These are phyloP conservation scores for Thymelicus acteon DNA, from an alignment of 2,888 invertebrate genomes.

Conservation along the genomic window DNA sequence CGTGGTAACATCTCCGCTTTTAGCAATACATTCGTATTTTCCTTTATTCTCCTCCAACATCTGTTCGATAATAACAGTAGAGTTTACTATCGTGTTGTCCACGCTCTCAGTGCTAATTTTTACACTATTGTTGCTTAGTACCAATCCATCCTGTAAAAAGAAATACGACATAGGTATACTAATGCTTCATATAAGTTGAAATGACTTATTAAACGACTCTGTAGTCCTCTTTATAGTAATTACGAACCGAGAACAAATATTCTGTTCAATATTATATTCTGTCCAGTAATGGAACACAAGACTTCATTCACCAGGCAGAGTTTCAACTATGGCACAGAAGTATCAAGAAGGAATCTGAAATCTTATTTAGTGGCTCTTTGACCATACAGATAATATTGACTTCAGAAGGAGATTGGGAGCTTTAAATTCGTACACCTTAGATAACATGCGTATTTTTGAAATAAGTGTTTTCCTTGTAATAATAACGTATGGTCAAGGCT, in stretches of 20 bases:
- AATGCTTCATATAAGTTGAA: too few relatives aligned
- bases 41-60: conserved; percentile 58
- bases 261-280: too few relatives aligned
- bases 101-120: conserved; percentile 47
- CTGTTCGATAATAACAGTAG: conserved; percentile 56
- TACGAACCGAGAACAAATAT: too few relatives aligned
- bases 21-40: conserved; percentile 61
- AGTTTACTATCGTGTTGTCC: conserved; percentile 58
- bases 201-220: too few relatives aligned
- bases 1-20: conserved; percentile 42
- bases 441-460: not conserved
- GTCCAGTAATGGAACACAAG: too few relatives aligned
- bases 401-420: too few relatives aligned
- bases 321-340: too few relatives aligned
- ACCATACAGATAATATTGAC: too few relatives aligned
- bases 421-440: not conserved
- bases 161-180: not conserved
- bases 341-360: too few relatives aligned
- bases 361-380: too few relatives aligned
- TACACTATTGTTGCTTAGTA: conserved; percentile 46
- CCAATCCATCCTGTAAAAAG: conserved; percentile 48
- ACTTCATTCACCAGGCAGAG: too few relatives aligned
- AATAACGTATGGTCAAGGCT: not conserved
- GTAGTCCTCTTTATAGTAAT: too few relatives aligned
- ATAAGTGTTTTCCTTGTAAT: not conserved